Evolutionary conservation across 2,888 invertebrate species (phyloP), one percentile per base, ranked within the genome.

Genomic region (Apotomis betuletana): DNA sequence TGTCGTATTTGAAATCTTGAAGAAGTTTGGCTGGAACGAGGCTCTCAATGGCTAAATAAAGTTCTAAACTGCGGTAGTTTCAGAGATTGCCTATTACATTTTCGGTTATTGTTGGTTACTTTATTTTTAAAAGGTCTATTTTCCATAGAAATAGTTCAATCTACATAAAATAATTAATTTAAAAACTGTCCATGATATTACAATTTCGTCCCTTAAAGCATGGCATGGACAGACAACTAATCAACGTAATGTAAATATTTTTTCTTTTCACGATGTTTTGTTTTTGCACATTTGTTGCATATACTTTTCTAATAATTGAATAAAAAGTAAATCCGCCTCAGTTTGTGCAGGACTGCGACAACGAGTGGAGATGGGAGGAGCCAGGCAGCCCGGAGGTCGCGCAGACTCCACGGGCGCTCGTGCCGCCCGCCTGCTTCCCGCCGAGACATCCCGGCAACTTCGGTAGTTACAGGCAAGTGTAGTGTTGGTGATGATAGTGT

Each of bases 331-430:
- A 13, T 69, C 3, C 52, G 13, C 62, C 52, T 46, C 55, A 65
- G 65, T 67, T 51, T 70, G 74, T 52, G 15, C 73, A 86, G 87
- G 85, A 85, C 10, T 78, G 78, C 10, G 84, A 83, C 8, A 74
- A 65, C 52, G 84, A 84, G 62, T 89, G 90, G 90, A 84, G 85
- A 27, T 92, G 91, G 91, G 87, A 89, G 72, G 84, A 85, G 60
- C 89, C 90, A 0, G 81, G 85, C 73, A 93, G 93, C 77, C 93
- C 93, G 0, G 90, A 90, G 80, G 87, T 79, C 8, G 93, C 90
- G 58, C 91, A 89, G 79, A 87, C 89, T 1, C 27, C 27, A 27
- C 27, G 27, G 27, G 27, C 27, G 5, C 82, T 91, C 3, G 91
- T 92, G 63, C 92, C 93, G 6, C 72, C 89, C 8, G 79, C 78